These are phyloP conservation scores for Drosophila mercatorum DNA, from an alignment of 2,888 invertebrate species.

Conservation along the genomic window DNA sequence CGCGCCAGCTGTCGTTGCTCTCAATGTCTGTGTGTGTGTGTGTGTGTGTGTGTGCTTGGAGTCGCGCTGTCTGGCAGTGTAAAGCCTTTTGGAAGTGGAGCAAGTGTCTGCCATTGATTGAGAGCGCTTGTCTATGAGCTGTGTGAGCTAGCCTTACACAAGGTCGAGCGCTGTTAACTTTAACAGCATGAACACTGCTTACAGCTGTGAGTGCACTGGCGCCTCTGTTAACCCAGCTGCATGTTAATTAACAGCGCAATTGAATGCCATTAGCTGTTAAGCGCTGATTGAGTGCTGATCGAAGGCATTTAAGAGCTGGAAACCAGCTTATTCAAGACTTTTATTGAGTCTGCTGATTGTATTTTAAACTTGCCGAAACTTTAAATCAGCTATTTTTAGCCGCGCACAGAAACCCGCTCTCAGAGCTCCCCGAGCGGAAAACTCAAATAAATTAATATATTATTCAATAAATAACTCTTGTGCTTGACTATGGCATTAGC, in stretches of 20 bases:
- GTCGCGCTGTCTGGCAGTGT: conserved; percentile 70
- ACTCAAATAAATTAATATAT: conserved; percentile 51
- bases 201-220: too few species aligned
- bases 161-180: conserved; percentile 10
- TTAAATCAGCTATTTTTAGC: conserved; percentile 46
- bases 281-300: conserved; percentile 11
- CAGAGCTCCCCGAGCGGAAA: conserved; percentile 56
- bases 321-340: conserved; percentile 23
- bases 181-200: too few species aligned
- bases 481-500: conserved; percentile 43
- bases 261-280: background rate
- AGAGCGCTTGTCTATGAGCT: background rate
- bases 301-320: conserved; percentile 2
- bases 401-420: conserved; percentile 29
- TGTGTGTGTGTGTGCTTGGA: conserved; percentile 43
- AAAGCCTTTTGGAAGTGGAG: conserved; percentile 64
- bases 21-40: conserved; percentile 18
- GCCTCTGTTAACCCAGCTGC: background rate
- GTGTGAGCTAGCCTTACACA: conserved; percentile 10
- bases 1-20: conserved; percentile 54
- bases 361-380: conserved; percentile 12
- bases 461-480: conserved; percentile 61
- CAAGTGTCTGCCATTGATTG: conserved; percentile 57
- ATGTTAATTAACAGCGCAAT: conserved; percentile 8
- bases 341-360: conserved; percentile 23